These are phyloP conservation scores for Diorhabda elongata DNA, from an alignment of 1,140 invertebrate species.

Conservation along the genomic window DNA sequence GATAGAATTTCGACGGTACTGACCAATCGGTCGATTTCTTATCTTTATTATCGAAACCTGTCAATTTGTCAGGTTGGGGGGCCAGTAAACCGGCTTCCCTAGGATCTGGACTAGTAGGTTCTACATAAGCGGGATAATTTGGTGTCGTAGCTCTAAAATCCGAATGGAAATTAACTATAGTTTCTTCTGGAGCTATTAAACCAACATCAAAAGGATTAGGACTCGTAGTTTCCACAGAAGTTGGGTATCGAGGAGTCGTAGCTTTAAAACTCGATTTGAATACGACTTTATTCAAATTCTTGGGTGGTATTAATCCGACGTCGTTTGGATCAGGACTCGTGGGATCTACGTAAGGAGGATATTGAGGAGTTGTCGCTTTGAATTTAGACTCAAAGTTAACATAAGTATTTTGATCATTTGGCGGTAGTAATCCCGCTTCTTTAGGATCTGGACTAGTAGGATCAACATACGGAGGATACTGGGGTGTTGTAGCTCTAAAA, in stretches of 20 bases:
- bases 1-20: constrained; percentile 26
- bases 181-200: constrained; percentile 20
- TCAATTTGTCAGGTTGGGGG: not conserved
- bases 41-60: not conserved
- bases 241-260: constrained; percentile 37
- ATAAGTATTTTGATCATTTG: constrained; percentile 7
- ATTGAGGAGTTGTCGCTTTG: constrained; percentile 37
- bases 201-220: constrained; percentile 29
- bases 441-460: constrained; percentile 27
- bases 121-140: constrained; percentile 33
- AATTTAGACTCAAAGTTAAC: constrained; percentile 32
- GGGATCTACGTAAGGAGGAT: constrained; percentile 33
- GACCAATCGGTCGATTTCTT: not conserved
- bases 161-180: not conserved
- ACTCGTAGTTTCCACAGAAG: constrained; percentile 30
- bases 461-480: constrained; percentile 34
- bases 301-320: constrained; percentile 28
- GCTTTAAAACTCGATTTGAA: constrained; percentile 33
- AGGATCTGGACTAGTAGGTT: constrained; percentile 31
- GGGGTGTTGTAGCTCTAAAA: constrained; percentile 37
- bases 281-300: constrained; percentile 11
- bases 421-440: constrained; percentile 27
- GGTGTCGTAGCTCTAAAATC: constrained; percentile 34
- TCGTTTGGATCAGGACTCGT: constrained; percentile 29
- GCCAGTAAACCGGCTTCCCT: not conserved